phyloP scores from a whole-genome alignment of 2,113 vertebrate species.

The Onychostruthus taczanowskii region DNA sequence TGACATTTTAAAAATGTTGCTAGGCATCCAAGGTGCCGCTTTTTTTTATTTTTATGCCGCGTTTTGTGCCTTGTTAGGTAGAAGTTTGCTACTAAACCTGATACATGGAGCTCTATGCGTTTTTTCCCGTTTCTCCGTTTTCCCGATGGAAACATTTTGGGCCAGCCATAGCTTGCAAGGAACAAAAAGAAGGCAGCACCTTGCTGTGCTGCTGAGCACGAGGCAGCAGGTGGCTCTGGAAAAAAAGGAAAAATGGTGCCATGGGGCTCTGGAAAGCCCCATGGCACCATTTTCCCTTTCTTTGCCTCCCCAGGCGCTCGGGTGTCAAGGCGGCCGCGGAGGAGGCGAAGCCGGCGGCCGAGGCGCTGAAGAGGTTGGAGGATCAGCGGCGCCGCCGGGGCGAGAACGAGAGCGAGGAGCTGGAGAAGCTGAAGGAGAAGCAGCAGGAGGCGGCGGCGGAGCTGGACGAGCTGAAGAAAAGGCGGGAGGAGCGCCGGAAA shows the following conservation, averaged over 20 bases:
- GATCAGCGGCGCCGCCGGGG: slow-evolving; percentile 88
- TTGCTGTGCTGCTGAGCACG: not conserved
- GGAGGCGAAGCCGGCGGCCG: slow-evolving; percentile 73
- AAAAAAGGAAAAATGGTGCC: no score
- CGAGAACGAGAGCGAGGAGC: slow-evolving; percentile 87
- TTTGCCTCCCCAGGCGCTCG: slow-evolving; percentile 68
- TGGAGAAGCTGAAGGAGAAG: slow-evolving; percentile 90
- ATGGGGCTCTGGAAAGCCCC: no score
- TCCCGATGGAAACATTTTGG: not conserved
- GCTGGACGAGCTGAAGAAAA: slow-evolving; percentile 93
- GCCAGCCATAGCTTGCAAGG: not conserved
- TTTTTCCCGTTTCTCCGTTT: no score
- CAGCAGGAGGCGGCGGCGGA: slow-evolving; percentile 89
- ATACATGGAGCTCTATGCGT: not conserved
- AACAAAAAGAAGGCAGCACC: not conserved
- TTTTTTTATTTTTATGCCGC: no score
- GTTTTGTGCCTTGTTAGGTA: not conserved
- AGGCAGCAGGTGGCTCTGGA: not conserved
- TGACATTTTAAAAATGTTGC: not conserved
- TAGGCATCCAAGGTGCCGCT: no score
- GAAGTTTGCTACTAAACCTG: not conserved
- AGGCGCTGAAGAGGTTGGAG: slow-evolving; percentile 87
- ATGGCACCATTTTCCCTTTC: not conserved
- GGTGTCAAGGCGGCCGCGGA: slow-evolving; percentile 67
- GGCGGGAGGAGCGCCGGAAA: slow-evolving; percentile 90